Base-by-base conservation (phyloP, 2,888 invertebrate genomes). In the Sipunculus nudus region DNA sequence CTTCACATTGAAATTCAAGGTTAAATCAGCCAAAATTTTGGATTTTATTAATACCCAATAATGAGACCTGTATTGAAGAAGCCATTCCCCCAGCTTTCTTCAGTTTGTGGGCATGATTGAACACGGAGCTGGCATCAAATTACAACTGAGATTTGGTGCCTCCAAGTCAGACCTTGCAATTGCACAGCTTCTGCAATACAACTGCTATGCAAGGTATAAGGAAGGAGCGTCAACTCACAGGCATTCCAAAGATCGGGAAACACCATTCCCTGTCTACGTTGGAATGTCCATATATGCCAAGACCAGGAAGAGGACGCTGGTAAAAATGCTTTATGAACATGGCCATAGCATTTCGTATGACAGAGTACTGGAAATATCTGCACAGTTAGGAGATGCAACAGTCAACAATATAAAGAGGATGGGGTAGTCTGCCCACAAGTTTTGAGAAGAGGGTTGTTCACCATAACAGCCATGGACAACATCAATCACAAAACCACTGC, bases 301-400 rank as follows among this genome's bases (percentile, higher is more conserved):
- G 35, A 72, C 67, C 16, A 49, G 68, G 43, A 73, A 66, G 53
- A 49, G 65, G 41, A 25, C 53, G 38, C 40, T 72, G 4, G 54
- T 69, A 6, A 63, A 64, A 3, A 59, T 43, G 59, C 40, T 64
- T 19, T 45, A 55, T 49, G 66, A 67, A 16, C 55, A 62, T 48
- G 72, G 70, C 16, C 23, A 73, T 0, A 57, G 63, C 35, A 62
- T 73, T 53, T 69, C 65, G 21, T 72, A 71, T 59, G 64, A 71
- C 25, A 52, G 72, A 29, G 69, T 74, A 2, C 50, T 72, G 13
- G 64, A 65, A 43, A 60, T 74, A 19, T 66, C 69, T 16, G 53
- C 66, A n/a, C 49, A 62, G 19, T 35, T 70, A 6, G 68, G 59
- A 13, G 41, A 70, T 19, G 40, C 56, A 31, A 59, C 53, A 21